phyloP scores from a whole-genome alignment of 2,797 vertebrate genomes.

The Meda fulgida region DNA sequence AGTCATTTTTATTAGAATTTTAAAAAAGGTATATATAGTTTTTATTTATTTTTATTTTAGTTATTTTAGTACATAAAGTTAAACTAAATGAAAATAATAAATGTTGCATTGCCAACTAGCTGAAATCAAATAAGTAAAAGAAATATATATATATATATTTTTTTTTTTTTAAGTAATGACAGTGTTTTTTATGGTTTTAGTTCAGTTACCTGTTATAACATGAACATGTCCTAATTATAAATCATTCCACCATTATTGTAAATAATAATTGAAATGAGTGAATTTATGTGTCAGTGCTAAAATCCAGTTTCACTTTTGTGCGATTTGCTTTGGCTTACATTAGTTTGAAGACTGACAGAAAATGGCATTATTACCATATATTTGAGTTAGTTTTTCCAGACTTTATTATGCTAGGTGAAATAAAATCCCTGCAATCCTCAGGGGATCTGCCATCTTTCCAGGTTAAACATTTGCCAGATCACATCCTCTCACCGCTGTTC shows the following conservation, averaged over 20 bases:
- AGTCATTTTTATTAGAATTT: not conserved
- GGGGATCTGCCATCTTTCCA: slow-evolving; percentile 46
- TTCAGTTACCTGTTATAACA: not conserved
- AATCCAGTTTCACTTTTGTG: slow-evolving; percentile 3
- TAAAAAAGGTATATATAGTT: not conserved
- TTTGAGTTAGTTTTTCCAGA: slow-evolving; percentile 2
- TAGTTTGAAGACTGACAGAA: slow-evolving; percentile 21
- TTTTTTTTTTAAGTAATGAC: not conserved
- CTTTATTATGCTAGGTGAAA: slow-evolving; percentile 40
- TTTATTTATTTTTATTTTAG: not conserved
- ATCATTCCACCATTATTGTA: not conserved
- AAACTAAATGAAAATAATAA: not conserved
- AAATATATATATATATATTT: not conserved
- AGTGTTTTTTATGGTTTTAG: not conserved
- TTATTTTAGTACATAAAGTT: not conserved
- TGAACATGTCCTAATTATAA: slow-evolving; percentile 7
- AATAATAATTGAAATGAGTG: not conserved
- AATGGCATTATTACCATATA: slow-evolving; percentile 27
- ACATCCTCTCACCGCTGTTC: slow-evolving; percentile 59
- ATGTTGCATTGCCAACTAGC: not conserved
- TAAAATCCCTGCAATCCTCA: slow-evolving; percentile 39
- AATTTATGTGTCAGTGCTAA: not conserved
- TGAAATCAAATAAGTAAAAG: too few relatives aligned
- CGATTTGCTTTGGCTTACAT: slow-evolving; percentile 23
- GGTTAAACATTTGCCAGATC: slow-evolving; percentile 62